phyloP scores from a whole-genome alignment of 2,797 vertebrate species.

The Artibeus jamaicensis region DNA sequence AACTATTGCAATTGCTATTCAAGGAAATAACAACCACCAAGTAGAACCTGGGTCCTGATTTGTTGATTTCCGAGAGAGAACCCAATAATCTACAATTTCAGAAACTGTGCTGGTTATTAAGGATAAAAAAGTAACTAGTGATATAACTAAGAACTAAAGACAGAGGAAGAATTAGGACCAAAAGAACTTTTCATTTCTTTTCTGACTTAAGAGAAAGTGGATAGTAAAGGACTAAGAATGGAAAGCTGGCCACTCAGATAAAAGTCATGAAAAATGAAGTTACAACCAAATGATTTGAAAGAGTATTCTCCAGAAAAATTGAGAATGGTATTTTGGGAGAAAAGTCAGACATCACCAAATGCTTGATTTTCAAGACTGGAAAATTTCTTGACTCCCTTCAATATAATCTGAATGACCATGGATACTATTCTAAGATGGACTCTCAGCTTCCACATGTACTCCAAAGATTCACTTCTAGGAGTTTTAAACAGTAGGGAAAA shows the following conservation, averaged over 20 bases:
- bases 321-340: background rate
- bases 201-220: background rate
- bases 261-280: background rate
- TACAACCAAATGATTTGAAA: background rate
- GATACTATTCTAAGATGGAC: background rate
- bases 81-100: background rate
- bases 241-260: background rate
- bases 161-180: background rate
- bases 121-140: background rate
- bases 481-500: background rate
- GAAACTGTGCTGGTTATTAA: background rate
- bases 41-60: constrained; percentile 83
- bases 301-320: background rate
- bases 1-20: background rate
- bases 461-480: background rate
- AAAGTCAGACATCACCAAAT: background rate
- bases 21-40: background rate
- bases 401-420: background rate
- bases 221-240: background rate
- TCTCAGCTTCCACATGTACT: background rate
- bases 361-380: background rate
- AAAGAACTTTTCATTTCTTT: constrained; percentile 9
- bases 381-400: background rate
- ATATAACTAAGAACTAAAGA: background rate
- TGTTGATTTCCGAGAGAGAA: background rate